Conservation (phyloP, 1,140 invertebrate species). For the Hyposmocoma kahamanoa region DNA sequence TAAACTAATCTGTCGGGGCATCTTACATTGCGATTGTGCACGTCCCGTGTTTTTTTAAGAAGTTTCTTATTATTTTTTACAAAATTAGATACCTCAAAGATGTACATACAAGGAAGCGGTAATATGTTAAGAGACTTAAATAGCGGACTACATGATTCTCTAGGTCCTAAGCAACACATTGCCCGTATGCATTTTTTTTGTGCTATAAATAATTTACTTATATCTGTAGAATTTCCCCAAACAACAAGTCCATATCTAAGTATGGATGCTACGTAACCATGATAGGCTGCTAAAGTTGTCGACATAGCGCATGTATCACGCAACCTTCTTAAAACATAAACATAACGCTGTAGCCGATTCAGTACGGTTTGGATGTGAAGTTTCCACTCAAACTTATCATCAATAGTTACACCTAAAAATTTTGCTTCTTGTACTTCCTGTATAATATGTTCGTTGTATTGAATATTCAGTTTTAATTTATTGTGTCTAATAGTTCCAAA, state of each 20-base stretch:
- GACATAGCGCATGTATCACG: neutral
- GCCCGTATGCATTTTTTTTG: conserved; percentile 8
- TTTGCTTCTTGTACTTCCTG: neutral
- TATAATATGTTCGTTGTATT: neutral
- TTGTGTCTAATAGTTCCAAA: neutral
- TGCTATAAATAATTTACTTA: neutral
- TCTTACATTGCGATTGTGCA: neutral
- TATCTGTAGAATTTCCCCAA: conserved; percentile 5
- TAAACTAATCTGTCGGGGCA: neutral
- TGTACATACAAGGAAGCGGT: conserved; percentile 3
- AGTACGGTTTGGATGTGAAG: neutral
- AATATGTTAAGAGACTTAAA: neutral
- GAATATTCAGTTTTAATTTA: neutral
- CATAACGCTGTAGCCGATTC: neutral
- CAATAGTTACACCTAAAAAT: neutral
- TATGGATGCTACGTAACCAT: neutral
- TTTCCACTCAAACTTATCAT: neutral
- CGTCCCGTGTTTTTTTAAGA: neutral
- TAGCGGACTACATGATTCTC: conserved; percentile 2
- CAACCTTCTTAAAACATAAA: neutral
- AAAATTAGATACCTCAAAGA: neutral
- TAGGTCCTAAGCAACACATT: neutral
- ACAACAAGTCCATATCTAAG: conserved; percentile 6
- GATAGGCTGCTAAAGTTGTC: neutral
- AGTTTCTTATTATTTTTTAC: conserved; percentile 2